These are phyloP conservation scores for Pristionchus pacificus DNA, from an alignment of 1,140 invertebrate species.

Conservation along the genomic window DNA sequence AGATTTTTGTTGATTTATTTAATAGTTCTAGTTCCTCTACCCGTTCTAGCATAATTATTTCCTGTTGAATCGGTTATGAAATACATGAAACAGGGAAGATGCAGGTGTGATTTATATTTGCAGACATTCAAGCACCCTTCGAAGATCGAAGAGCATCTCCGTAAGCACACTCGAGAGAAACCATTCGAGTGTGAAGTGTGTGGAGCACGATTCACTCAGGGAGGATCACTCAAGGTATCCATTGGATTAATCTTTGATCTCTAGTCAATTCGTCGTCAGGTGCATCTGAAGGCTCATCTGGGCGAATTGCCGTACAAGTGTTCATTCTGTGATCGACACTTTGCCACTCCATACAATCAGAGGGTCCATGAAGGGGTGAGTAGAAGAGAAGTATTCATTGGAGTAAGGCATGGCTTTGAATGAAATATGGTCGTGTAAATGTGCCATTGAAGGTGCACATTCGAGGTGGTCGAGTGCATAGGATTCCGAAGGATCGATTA, in stretches of 20 bases:
- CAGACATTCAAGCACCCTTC: conserved; percentile 62
- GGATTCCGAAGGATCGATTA: no score
- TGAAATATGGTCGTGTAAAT: no score
- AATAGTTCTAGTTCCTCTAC: no score
- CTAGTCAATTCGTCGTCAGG: conserved; percentile 43
- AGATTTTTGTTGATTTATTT: no score
- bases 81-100: no score
- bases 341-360: conserved; percentile 65
- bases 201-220: conserved; percentile 79
- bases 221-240: conserved; percentile 15
- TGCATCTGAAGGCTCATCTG: conserved; percentile 22
- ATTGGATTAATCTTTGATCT: not conserved
- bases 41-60: no score
- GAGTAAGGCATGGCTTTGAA: no score
- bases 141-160: conserved; percentile 58
- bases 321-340: conserved; percentile 66
- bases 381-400: no score
- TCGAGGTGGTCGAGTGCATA: no score
- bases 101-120: no score
- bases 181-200: conserved; percentile 95
- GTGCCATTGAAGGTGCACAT: no score
- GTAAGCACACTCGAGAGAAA: conserved; percentile 85
- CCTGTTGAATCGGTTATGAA: no score
- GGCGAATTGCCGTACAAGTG: conserved; percentile 32
- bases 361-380: conserved; percentile 19